These are phyloP conservation scores for Cylloceria caligata DNA, from an alignment of 2,888 invertebrate genomes.

Conservation along the genomic window DNA sequence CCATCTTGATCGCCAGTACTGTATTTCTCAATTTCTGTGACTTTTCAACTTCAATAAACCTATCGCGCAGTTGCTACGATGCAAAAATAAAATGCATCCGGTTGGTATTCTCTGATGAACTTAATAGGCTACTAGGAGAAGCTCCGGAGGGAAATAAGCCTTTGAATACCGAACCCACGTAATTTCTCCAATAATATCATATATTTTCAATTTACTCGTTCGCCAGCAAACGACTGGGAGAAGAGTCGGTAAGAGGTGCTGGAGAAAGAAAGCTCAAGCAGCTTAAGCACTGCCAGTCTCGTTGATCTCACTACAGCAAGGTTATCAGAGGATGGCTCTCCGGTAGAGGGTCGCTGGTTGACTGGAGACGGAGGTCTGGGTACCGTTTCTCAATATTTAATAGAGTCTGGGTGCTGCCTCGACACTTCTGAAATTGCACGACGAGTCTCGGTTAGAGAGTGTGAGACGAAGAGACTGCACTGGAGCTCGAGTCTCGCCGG, in stretches of 20 bases:
- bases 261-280: too few relatives aligned
- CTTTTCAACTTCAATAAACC: slow-evolving; percentile 19
- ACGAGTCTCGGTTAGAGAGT: slow-evolving; percentile 67
- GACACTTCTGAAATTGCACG: slow-evolving; percentile 84
- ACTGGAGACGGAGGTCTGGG: slow-evolving; percentile 69
- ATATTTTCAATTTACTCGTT: slow-evolving; percentile 20
- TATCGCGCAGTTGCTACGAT: slow-evolving; percentile 12
- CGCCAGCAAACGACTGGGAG: too few relatives aligned
- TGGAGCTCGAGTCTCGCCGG: slow-evolving; percentile 44
- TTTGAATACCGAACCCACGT: neutral
- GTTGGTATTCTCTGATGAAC: slow-evolving; percentile 17
- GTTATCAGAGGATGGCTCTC: slow-evolving; percentile 41
- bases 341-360: slow-evolving; percentile 47
- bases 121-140: slow-evolving; percentile 1
- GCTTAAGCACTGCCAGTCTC: slow-evolving; percentile 17
- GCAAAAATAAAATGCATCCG: slow-evolving; percentile 23
- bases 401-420: slow-evolving; percentile 83
- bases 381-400: slow-evolving; percentile 83
- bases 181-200: slow-evolving; percentile 14
- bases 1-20: slow-evolving; percentile 33
- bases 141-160: neutral
- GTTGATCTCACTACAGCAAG: slow-evolving; percentile 23
- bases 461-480: slow-evolving; percentile 38
- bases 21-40: slow-evolving; percentile 43
- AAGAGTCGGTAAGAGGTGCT: slow-evolving; percentile 28